A percentile compares a stretch with the other conserved stretches of the same genome.
phyloP scores from a whole-genome alignment of 2,113 vertebrate genomes.

The Oryzias javanicus region DNA sequence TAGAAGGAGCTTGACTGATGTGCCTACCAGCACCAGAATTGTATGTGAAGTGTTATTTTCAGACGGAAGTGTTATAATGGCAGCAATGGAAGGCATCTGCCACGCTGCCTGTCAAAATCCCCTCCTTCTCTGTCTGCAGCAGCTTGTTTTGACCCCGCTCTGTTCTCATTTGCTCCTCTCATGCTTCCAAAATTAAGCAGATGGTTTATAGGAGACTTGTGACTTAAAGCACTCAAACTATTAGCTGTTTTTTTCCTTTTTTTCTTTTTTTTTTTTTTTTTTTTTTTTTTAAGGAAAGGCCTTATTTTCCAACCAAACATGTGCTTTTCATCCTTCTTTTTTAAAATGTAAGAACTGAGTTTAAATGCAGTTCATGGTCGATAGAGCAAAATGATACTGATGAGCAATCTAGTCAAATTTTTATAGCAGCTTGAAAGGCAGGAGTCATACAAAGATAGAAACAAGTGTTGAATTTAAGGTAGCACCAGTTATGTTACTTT shows the following conservation, averaged over 20 bases:
- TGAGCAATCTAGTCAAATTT: constrained; percentile 35
- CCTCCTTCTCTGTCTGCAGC: constrained; percentile 7
- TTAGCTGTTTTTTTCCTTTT: constrained; percentile 10
- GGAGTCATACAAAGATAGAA: constrained; percentile 27
- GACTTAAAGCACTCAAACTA: constrained; percentile 51
- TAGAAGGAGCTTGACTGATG: constrained; percentile 2
- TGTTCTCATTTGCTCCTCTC: constrained; percentile 17
- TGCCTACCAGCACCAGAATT: background rate
- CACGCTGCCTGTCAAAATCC: constrained; percentile 36
- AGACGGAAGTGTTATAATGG: constrained; percentile 50
- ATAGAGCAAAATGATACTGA: background rate
- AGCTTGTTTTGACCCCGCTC: background rate
- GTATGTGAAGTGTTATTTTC: constrained; percentile 57
- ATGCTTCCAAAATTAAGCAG: constrained; percentile 28
- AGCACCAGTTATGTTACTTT: background rate
- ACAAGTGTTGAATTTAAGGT: constrained; percentile 1
- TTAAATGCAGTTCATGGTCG: constrained; percentile 1
- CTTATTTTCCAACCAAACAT: constrained; percentile 18
- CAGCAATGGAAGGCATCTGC: constrained; percentile 49
- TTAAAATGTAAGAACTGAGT: background rate
- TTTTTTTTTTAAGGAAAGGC: background rate
- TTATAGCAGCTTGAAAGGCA: background rate
- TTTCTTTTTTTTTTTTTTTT: background rate
- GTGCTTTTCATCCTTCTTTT: background rate
- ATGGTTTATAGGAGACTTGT: constrained; percentile 62